A percentile compares a stretch with the other conserved stretches of the same genome.
Evolutionary conservation across 30 jellyfish, hydroid and myxozoan species (phyloP).

Genomic region (Aurelia coerulea): DNA sequence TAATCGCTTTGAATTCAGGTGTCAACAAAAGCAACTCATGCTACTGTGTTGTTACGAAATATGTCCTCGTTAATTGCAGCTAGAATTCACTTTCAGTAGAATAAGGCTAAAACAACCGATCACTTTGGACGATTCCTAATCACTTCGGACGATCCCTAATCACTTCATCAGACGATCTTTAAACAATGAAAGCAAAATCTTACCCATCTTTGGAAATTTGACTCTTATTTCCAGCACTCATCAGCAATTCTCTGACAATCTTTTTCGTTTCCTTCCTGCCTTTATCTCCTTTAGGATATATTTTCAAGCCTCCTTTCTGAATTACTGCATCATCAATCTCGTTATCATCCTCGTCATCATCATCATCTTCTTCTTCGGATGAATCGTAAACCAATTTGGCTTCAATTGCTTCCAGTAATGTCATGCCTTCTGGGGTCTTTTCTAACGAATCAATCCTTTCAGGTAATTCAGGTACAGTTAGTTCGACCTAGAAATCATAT

Average conservation of each 20-base stretch:
- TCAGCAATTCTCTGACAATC: slow-evolving; percentile 41
- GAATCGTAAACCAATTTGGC: slow-evolving; percentile 71
- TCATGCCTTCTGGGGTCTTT: slow-evolving; percentile 68
- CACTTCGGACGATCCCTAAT: too few species aligned
- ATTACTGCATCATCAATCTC: slow-evolving; percentile 34
- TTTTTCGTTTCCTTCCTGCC: slow-evolving; percentile 17
- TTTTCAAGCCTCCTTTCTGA: slow-evolving; percentile 11
- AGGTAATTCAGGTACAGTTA: slow-evolving; percentile 29
- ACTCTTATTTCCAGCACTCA: slow-evolving; percentile 36
- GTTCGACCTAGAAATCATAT: too few species aligned
- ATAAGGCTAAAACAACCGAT: too few species aligned
- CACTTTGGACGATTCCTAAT: too few species aligned
- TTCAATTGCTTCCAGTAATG: slow-evolving; percentile 67
- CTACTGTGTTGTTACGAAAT: too few species aligned
- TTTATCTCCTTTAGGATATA: slow-evolving; percentile 6
- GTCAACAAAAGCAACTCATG: too few species aligned
- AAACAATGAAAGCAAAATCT: background rate
- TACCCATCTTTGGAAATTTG: slow-evolving; percentile 46
- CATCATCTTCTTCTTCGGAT: slow-evolving; percentile 69
- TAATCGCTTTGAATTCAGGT: too few species aligned
- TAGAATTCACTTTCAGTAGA: too few species aligned
- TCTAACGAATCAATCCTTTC: slow-evolving; percentile 57
- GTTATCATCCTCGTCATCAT: slow-evolving; percentile 67
- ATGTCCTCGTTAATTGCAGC: too few species aligned
- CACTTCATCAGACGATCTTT: too few species aligned